Base-by-base conservation (phyloP, 1,140 invertebrate species). In the Leptinotarsa texana region DNA sequence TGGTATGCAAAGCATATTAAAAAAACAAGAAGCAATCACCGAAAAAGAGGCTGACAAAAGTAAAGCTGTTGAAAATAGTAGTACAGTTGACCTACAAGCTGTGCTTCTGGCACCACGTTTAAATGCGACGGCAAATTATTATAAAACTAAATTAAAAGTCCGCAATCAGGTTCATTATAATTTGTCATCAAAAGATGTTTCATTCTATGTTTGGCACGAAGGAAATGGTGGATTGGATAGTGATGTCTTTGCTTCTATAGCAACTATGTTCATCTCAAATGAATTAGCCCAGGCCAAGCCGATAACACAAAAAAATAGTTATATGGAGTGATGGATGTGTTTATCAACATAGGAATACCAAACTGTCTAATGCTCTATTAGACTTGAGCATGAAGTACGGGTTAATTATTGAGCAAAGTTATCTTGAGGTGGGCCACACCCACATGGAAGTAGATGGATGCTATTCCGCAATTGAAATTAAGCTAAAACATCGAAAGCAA, bases 151-250 rank as follows among this genome's bases (percentile, higher is more conserved):
- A 80, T 74, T 85, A 24, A 75, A 73, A 17, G 73, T 81, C 24
- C 83, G 84, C 70, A 85, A 86, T 75, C 78, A 79, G 47, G 81
- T 80, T 47, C 74, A 80, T 67, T 83, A 78, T 75, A 78, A 82
- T 75, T 73, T 79, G 67, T 57, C 13, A 17, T 73, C 48, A 15
- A 79, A 79, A 51, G 71, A 79, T 67, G 79, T 75, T 42, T 74
- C 72, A 73, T 83, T 80, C 75, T 82, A 78, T 72, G 69, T 81
- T 33, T 83, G 82, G 81, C 61, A 75, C 27, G 81, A 83, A 63
- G 63, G 62, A 74, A 48, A 72, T 18, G 81, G 74, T 57, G 69
- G 71, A 6, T 18, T 69, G 15, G 63, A 75, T 49, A 73, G 63
- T 6, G 63, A 75, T 62, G 74, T 73, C 13, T 75, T 75, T 68